phyloP scores from a whole-genome alignment of 2,797 vertebrate genomes.

The Xyrichtys novacula region DNA sequence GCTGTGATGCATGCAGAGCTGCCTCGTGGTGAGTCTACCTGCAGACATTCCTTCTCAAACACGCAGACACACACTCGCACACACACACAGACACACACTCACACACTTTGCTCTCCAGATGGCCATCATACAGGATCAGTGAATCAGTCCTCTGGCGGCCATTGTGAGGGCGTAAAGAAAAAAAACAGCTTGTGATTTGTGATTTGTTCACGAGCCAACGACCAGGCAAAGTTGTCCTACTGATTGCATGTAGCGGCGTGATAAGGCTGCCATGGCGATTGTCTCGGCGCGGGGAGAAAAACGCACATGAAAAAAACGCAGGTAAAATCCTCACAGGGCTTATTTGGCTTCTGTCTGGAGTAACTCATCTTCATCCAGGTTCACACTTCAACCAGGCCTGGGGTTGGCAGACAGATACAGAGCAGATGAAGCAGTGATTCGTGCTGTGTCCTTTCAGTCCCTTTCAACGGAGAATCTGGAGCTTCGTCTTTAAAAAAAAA shows the following conservation, averaged over 20 bases:
- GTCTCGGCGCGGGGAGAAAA: slow-evolving; percentile 55
- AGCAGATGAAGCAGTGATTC: slow-evolving; percentile 65
- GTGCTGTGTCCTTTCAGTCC: slow-evolving; percentile 47
- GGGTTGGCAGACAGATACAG: slow-evolving; percentile 62
- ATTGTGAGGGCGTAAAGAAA: slow-evolving; percentile 64
- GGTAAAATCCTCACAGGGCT: slow-evolving; percentile 64
- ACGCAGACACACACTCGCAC: slow-evolving; percentile 8
- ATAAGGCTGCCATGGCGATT: slow-evolving; percentile 76
- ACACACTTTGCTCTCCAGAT: slow-evolving; percentile 71
- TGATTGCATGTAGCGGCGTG: slow-evolving; percentile 66
- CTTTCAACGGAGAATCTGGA: slow-evolving; percentile 60
- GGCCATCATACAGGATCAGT: slow-evolving; percentile 72
- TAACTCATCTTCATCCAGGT: slow-evolving; percentile 74
- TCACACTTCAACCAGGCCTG: slow-evolving; percentile 60
- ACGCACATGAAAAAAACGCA: slow-evolving; percentile 10
- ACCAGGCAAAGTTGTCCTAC: slow-evolving; percentile 70
- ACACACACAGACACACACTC: slow-evolving; percentile 17
- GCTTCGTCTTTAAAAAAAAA: slow-evolving; percentile 35
- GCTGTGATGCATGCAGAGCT: slow-evolving; percentile 66
- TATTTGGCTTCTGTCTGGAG: slow-evolving; percentile 50
- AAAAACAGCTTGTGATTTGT: slow-evolving; percentile 74
- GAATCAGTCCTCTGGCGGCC: slow-evolving; percentile 70
- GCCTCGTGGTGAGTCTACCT: slow-evolving; percentile 62
- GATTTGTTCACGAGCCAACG: slow-evolving; percentile 74
- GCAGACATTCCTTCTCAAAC: slow-evolving; percentile 27